Percentiles rank a stretch among this genome's conserved stretches.
Conservation (phyloP, 2,888 invertebrate genomes). For the Melipona bicolor region DNA sequence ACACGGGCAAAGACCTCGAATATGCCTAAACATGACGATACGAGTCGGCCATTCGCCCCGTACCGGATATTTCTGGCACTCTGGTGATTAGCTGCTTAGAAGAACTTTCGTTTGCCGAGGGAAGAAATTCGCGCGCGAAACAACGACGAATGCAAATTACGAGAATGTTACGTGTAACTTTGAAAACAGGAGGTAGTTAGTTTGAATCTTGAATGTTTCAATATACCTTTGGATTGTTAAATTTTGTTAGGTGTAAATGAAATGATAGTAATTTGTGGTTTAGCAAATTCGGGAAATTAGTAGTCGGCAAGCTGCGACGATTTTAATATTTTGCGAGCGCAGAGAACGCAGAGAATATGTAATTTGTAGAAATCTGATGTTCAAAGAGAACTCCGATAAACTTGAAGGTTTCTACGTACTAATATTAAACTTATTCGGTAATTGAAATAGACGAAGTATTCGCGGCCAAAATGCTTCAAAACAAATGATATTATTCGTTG, state of each 20-base stretch:
- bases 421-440: background rate
- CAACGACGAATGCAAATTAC: background rate
- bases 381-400: background rate
- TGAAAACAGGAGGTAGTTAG: background rate
- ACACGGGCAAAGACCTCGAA: conserved; percentile 78
- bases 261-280: background rate
- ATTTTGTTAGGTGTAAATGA: background rate
- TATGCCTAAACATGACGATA: conserved; percentile 52
- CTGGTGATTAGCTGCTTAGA: conserved; percentile 39
- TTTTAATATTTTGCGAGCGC: background rate
- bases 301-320: background rate
- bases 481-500: background rate
- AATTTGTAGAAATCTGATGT: background rate
- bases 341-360: background rate
- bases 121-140: background rate
- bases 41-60: conserved; percentile 53
- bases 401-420: background rate
- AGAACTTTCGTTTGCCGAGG: conserved; percentile 15
- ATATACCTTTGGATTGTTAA: background rate
- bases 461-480: background rate
- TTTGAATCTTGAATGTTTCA: background rate
- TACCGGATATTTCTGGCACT: conserved; percentile 43
- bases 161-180: background rate
- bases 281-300: background rate
- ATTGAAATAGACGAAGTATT: background rate